A percentile compares a stretch with the other conserved stretches of the same genome.
phyloP scores from a whole-genome alignment of 2,797 vertebrate species.

The Esox lucius region DNA sequence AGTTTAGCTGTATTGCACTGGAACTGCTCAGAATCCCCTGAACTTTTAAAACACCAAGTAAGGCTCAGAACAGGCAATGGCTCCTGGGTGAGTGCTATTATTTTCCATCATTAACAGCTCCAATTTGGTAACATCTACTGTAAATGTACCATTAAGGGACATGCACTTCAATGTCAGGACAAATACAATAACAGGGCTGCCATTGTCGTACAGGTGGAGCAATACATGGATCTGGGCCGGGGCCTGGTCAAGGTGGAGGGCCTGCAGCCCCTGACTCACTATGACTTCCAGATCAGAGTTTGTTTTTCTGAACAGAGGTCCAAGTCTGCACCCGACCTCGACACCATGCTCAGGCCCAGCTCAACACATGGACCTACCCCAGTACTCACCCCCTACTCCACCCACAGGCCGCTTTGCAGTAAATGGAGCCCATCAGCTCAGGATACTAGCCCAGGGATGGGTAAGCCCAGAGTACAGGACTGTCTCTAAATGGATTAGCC shows the following conservation, averaged over 20 bases:
- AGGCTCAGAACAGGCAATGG: constrained; percentile 53
- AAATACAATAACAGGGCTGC: not conserved
- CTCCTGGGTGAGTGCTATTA: constrained; percentile 54
- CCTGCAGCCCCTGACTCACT: constrained; percentile 72
- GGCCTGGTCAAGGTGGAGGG: constrained; percentile 45
- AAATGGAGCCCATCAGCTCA: constrained; percentile 76
- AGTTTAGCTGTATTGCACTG: constrained; percentile 70
- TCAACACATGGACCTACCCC: too few species aligned
- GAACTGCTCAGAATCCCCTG: constrained; percentile 59
- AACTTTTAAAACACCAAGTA: constrained; percentile 59
- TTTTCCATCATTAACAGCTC: not conserved
- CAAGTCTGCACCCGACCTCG: not conserved
- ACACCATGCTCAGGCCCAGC: not conserved
- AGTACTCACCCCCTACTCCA: not conserved
- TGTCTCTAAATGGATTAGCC: not conserved
- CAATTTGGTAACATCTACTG: not conserved
- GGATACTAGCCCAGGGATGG: constrained; percentile 76
- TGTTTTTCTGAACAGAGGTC: constrained; percentile 48
- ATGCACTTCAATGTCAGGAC: not conserved
- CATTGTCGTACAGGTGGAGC: constrained; percentile 20
- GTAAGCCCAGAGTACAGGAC: constrained; percentile 52
- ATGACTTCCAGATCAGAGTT: constrained; percentile 79
- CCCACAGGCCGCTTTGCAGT: constrained; percentile 71
- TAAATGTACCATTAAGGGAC: not conserved
- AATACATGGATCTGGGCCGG: constrained; percentile 26